Evolutionary conservation across 1,140 invertebrate species (phyloP).

Genomic region (Oedothorax gibbosus): DNA sequence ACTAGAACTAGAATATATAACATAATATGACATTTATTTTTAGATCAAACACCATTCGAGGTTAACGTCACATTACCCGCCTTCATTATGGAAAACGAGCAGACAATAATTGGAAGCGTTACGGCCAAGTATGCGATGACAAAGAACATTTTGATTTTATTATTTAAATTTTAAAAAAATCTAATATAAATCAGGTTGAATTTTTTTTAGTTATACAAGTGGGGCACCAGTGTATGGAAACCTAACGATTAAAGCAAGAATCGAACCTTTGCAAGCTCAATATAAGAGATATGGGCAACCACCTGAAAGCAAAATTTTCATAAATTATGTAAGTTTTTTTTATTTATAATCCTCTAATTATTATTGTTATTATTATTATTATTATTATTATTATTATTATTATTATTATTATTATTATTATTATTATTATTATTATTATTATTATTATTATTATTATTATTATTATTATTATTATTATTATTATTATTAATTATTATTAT

Average conservation of each 20-base stretch:
- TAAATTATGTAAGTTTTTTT: constrained; percentile 49
- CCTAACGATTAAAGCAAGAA: constrained; percentile 83
- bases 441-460: too few relatives aligned
- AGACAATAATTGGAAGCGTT: constrained; percentile 83
- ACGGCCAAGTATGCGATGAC: constrained; percentile 85
- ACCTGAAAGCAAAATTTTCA: constrained; percentile 43
- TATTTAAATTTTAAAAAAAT: too few relatives aligned
- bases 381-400: too few relatives aligned
- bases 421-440: too few relatives aligned
- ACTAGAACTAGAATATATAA: neutral
- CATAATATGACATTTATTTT: neutral
- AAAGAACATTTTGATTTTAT: too few relatives aligned
- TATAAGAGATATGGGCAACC: constrained; percentile 37
- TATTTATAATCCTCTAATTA: too few relatives aligned
- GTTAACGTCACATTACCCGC: constrained; percentile 96
- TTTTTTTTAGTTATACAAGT: constrained; percentile 68
- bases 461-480: too few relatives aligned
- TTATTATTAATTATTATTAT: too few relatives aligned
- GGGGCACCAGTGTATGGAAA: constrained; percentile 76
- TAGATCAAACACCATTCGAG: constrained; percentile 72
- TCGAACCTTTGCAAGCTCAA: constrained; percentile 73
- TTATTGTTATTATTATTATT: too few relatives aligned
- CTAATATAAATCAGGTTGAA: neutral
- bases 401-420: too few relatives aligned
- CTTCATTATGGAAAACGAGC: constrained; percentile 89